These are phyloP conservation scores for Delichon dasypus DNA, from an alignment of 2,797 vertebrate species.

Conservation along the genomic window DNA sequence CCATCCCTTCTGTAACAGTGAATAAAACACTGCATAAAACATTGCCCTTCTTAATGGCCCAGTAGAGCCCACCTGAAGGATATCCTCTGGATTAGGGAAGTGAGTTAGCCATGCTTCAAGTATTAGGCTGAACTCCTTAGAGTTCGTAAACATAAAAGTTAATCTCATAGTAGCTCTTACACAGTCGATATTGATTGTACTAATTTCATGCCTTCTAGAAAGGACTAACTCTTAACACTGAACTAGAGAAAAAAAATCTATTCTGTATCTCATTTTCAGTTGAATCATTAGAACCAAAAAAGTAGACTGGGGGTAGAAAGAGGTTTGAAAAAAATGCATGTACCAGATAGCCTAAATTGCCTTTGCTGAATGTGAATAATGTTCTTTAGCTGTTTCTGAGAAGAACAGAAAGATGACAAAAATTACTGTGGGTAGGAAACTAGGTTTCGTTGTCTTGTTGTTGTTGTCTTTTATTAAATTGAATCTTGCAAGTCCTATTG, in stretches of 20 bases:
- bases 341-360: neutral
- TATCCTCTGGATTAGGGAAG: neutral
- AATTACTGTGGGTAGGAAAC: neutral
- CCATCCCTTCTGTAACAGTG: neutral
- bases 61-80: neutral
- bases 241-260: neutral
- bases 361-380: neutral
- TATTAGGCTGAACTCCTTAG: neutral
- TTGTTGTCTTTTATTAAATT: neutral
- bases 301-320: neutral
- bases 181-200: neutral
- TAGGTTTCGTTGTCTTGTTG: neutral
- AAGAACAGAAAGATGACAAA: neutral
- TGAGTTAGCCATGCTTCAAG: neutral
- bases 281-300: constrained; percentile 2
- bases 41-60: neutral
- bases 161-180: neutral
- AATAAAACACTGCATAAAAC: neutral
- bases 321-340: neutral
- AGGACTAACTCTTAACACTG: neutral
- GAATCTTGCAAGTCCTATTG: neutral
- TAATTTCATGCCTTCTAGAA: constrained; percentile 5
- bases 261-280: constrained; percentile 9
- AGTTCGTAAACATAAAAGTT: constrained; percentile 3
- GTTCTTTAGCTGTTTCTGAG: neutral